Evolutionary conservation across 2,113 vertebrate species (phyloP), one percentile per base, ranked within the genome.

Genomic region (Zosterops japonicus): DNA sequence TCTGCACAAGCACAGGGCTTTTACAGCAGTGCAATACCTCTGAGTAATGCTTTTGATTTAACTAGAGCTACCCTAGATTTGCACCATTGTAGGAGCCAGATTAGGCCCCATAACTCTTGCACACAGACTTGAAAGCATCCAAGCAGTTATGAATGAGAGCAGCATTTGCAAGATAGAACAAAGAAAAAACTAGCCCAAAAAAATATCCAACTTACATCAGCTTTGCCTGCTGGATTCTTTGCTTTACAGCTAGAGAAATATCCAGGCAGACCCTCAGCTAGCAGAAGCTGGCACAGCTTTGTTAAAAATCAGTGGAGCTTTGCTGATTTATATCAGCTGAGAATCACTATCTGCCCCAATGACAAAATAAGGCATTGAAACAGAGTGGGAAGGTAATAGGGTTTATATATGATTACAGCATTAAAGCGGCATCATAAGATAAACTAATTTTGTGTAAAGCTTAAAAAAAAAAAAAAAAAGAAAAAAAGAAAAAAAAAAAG

Each of bases 221-320:
- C 78, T 87, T 85, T 95, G 93, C 91, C 94, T 94, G 70, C 87
- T 87, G 81, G 74, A 94, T 64, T 72, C 87, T 93, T 84, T 67
- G 70, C 96, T 93, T 83, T 95, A 42, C 57, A 87, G 57, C 69
- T n/a, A 83, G 67, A 90, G 94, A 85, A 92, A 93, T 60, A 93
- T 39, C 87, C n/a, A 87, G 59, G 67, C 91, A 94, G 94, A 95
- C 94, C 95, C 95, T 95, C 94, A 91, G 93, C 95, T 61, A 87
- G 81, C 84, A 95, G 94, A 91, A 93, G 91, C 95, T 95, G 94
- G 95, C 89, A 87, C 83, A 95, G 95, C 95, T 96, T 95, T 96
- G 95, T 97, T 97, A 95, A 95, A 95, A 97, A 95, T 95, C 94
- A 97, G 95, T 95, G 95, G 94, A 97, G 95, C 94, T 96, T 93